Conservation (phyloP, 2,888 invertebrate species). For the Electrophaes corylata region DNA sequence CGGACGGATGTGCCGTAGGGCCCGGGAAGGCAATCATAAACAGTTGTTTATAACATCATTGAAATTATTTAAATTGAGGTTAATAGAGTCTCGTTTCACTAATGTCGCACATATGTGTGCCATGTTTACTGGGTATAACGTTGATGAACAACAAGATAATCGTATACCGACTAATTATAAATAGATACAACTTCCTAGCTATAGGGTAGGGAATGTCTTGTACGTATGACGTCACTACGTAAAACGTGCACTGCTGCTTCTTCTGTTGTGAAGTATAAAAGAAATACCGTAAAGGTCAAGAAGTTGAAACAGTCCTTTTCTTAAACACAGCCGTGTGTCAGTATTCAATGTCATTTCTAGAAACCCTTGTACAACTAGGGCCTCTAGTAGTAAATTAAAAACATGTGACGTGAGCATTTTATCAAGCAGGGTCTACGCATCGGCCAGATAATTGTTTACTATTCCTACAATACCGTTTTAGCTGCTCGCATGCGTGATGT, state of each 20-base stretch:
- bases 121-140: conserved; percentile 72
- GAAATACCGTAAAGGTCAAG: neutral
- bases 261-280: neutral
- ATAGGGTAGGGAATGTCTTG: conserved; percentile 56
- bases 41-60: conserved; percentile 74
- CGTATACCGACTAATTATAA: conserved; percentile 52
- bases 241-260: conserved; percentile 7
- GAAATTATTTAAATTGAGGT: conserved; percentile 80
- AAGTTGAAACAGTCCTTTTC: conserved; percentile 3
- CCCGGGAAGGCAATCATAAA: conserved; percentile 72
- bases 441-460: conserved; percentile 75
- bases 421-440: conserved; percentile 69
- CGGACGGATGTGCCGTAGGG: conserved; percentile 71
- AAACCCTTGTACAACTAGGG: conserved; percentile 50
- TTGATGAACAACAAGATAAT: conserved; percentile 71
- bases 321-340: conserved; percentile 8
- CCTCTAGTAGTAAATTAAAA: conserved; percentile 53
- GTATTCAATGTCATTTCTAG: conserved; percentile 43
- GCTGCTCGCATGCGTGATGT: conserved; percentile 64
- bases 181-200: conserved; percentile 61
- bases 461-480: conserved; percentile 74
- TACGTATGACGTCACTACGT: conserved; percentile 48
- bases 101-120: conserved; percentile 80
- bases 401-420: conserved; percentile 65
- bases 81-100: conserved; percentile 77